Percentiles rank a stretch among this genome's conserved stretches.
phyloP scores from a whole-genome alignment of 1,140 invertebrate genomes.

The Cotesia vestalis region DNA sequence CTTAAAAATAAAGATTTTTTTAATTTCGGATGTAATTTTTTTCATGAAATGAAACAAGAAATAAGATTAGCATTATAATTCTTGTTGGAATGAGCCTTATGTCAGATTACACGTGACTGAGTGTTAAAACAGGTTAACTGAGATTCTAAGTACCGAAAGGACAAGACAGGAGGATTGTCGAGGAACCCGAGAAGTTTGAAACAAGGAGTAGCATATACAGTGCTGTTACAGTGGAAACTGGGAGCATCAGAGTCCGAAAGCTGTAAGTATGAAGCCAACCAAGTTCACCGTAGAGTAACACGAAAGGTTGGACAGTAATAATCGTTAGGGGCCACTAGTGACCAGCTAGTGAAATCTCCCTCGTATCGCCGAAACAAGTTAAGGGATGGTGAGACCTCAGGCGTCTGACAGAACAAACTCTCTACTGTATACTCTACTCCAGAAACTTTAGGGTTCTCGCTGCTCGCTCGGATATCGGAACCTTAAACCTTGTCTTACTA shows the following conservation, averaged over 20 bases:
- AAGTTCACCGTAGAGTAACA: constrained; percentile 22
- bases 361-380: constrained; percentile 36
- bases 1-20: too few species aligned
- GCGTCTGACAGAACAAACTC: constrained; percentile 23
- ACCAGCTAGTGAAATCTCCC: constrained; percentile 41
- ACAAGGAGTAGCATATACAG: background rate
- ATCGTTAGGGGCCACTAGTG: constrained; percentile 42
- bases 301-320: constrained; percentile 41
- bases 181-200: constrained; percentile 18
- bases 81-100: constrained; percentile 17
- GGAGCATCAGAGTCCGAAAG: background rate
- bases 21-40: too few species aligned
- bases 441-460: background rate
- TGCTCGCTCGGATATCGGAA: constrained; percentile 8
- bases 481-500: background rate
- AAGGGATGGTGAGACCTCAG: constrained; percentile 10
- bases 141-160: constrained; percentile 2
- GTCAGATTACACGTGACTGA: constrained; percentile 24
- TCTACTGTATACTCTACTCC: background rate
- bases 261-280: constrained; percentile 14
- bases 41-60: too few species aligned
- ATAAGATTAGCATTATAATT: too few species aligned
- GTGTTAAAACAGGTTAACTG: constrained; percentile 16
- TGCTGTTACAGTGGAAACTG: background rate
- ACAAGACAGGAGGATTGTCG: constrained; percentile 14